Conservation (phyloP, 2,888 invertebrate species). For the Chironomus tentans region DNA sequence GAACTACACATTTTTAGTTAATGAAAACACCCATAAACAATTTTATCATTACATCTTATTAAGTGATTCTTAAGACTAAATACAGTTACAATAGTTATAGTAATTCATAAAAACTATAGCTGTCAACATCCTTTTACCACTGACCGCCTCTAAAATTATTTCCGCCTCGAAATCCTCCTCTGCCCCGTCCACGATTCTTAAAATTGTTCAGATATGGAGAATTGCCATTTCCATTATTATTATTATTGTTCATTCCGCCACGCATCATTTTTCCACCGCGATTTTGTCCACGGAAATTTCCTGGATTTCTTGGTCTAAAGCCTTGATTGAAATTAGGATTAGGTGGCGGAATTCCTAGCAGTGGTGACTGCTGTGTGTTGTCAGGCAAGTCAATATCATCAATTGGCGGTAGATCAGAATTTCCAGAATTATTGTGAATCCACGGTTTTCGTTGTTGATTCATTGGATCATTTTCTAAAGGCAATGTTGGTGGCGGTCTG, state of each 20-base stretch:
- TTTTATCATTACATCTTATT: not conserved
- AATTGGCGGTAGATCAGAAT: too few relatives aligned
- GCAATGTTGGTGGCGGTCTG: slow-evolving; percentile 10
- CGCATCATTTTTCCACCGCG: not conserved
- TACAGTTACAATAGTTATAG: not conserved
- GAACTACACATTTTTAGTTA: not conserved
- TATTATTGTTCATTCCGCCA: not conserved
- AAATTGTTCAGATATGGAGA: not conserved
- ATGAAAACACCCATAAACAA: not conserved
- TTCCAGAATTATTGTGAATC: slow-evolving; percentile 1
- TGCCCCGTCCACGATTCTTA: not conserved
- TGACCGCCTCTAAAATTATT: not conserved
- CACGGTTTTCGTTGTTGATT: slow-evolving; percentile 9
- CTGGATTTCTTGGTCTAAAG: not conserved
- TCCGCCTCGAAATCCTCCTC: not conserved
- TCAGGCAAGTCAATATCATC: not conserved
- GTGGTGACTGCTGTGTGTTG: not conserved
- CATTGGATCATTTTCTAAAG: not conserved
- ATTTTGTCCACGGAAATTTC: not conserved
- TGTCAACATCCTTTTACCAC: not conserved
- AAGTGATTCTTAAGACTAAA: not conserved
- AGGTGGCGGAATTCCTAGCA: not conserved
- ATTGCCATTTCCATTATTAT: not conserved
- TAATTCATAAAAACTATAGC: not conserved
- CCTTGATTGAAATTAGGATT: not conserved